Percentiles rank a stretch among this genome's conserved stretches.
These are phyloP conservation scores for Fulica atra DNA, from an alignment of 2,113 vertebrate species.

Conservation along the genomic window DNA sequence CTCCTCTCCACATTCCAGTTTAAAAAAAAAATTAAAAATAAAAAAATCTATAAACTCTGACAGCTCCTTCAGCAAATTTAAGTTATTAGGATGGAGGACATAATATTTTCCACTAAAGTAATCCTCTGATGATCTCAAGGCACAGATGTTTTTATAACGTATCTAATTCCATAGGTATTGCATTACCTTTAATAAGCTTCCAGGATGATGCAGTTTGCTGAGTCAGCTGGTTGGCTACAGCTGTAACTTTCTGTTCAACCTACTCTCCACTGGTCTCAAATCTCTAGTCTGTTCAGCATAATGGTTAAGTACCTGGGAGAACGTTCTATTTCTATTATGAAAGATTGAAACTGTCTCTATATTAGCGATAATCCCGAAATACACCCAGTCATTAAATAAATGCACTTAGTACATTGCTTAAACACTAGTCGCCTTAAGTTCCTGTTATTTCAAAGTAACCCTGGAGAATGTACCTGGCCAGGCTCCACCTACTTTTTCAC, in stretches of 20 bases:
- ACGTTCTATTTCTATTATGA: neutral
- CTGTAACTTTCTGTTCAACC: neutral
- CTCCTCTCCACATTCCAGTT: neutral
- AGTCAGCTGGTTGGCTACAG: slow-evolving; percentile 27
- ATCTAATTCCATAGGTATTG: slow-evolving; percentile 20
- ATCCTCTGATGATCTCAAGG: neutral
- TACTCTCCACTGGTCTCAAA: neutral
- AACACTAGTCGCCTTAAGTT: neutral
- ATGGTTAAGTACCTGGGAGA: neutral
- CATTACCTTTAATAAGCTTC: neutral
- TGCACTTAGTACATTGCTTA: neutral
- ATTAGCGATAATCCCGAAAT: neutral
- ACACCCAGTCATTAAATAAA: neutral
- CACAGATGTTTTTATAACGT: slow-evolving; percentile 14
- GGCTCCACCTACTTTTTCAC: neutral
- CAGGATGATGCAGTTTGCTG: slow-evolving; percentile 22
- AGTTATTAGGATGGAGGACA: neutral
- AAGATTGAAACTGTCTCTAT: neutral
- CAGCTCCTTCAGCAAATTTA: neutral
- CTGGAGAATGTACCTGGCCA: neutral
- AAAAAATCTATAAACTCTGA: neutral
- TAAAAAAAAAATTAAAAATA: neutral
- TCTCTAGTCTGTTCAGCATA: neutral
- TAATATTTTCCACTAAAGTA: slow-evolving; percentile 19
- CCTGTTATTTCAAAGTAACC: neutral